A percentile compares a stretch with the other conserved stretches of the same genome.
Evolutionary conservation across 1,140 invertebrate genomes (phyloP).

Genomic region (Nasonia giraulti): DNA sequence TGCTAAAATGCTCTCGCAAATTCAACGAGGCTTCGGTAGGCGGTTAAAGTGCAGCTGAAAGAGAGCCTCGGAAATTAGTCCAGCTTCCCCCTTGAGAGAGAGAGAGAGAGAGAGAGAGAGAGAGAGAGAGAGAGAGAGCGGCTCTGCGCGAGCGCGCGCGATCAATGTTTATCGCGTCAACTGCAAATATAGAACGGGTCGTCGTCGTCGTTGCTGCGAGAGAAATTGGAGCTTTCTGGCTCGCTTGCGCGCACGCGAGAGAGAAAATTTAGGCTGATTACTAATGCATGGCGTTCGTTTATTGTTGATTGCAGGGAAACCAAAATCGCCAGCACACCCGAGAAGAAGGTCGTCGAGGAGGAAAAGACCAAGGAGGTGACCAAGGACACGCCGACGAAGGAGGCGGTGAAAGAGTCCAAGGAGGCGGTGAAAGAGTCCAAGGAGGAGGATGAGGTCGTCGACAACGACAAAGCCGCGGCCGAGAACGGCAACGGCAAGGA

Average conservation of each 20-base stretch:
- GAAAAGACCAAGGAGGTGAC: conserved; percentile 54
- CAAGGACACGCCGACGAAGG: conserved; percentile 56
- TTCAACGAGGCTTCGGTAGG: no score
- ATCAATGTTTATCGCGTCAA: conserved; percentile 26
- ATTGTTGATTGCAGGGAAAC: conserved; percentile 63
- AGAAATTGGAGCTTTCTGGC: not conserved
- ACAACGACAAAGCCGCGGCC: conserved; percentile 71
- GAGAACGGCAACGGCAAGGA: conserved; percentile 65
- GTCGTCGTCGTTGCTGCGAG: not conserved
- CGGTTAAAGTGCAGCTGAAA: not conserved
- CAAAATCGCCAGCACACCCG: conserved; percentile 76
- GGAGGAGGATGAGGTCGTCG: conserved; percentile 59
- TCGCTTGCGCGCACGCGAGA: no score
- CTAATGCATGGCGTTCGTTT: not conserved
- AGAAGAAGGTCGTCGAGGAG: conserved; percentile 73
- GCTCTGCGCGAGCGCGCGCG: not conserved
- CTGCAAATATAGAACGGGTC: conserved; percentile 15
- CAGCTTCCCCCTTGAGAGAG: not conserved
- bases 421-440: conserved; percentile 21
- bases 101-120: no score
- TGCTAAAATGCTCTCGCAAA: no score
- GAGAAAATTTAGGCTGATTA: not conserved
- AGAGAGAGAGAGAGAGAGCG: no score
- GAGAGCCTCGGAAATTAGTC: not conserved
- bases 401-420: conserved; percentile 62